Evolutionary conservation across 2,113 vertebrate species (phyloP).

Genomic region (Antechinus flavipes): DNA sequence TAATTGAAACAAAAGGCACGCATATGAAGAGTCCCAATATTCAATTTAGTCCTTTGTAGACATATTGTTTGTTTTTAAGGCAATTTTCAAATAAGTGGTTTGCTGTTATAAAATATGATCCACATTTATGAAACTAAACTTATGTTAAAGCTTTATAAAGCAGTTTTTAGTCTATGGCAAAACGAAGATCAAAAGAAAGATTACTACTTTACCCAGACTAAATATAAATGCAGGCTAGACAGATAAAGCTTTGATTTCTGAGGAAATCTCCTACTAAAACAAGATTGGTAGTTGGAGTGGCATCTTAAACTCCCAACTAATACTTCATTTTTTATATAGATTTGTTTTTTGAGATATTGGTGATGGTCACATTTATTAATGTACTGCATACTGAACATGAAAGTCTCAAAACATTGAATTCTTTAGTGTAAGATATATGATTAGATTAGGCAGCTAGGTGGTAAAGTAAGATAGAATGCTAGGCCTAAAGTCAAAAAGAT

Average conservation of each 20-base stretch:
- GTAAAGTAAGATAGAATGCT: not conserved
- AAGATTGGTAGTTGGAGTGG: constrained; percentile 69
- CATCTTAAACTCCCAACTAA: constrained; percentile 72
- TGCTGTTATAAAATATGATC: constrained; percentile 64
- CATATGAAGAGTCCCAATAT: constrained; percentile 52
- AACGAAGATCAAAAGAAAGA: constrained; percentile 79
- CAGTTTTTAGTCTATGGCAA: constrained; percentile 72
- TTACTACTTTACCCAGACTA: constrained; percentile 77
- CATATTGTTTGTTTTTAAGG: constrained; percentile 71
- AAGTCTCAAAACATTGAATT: constrained; percentile 18
- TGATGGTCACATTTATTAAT: constrained; percentile 37
- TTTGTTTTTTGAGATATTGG: constrained; percentile 47
- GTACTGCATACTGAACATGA: not conserved
- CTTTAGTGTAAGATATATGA: not conserved
- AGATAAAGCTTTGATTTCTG: constrained; percentile 75
- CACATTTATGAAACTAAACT: constrained; percentile 68
- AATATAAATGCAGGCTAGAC: constrained; percentile 76
- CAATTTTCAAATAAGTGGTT: constrained; percentile 71
- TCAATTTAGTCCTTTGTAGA: constrained; percentile 70
- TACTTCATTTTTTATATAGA: constrained; percentile 53
- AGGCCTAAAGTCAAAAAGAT: not conserved
- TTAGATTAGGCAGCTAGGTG: not conserved
- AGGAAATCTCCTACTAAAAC: constrained; percentile 75
- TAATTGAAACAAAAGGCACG: constrained; percentile 69
- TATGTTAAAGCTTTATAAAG: constrained; percentile 72